A percentile compares a stretch with the other conserved stretches of the same genome.
phyloP scores from a whole-genome alignment of 2,113 vertebrate genomes.

The Miniopterus natalensis region DNA sequence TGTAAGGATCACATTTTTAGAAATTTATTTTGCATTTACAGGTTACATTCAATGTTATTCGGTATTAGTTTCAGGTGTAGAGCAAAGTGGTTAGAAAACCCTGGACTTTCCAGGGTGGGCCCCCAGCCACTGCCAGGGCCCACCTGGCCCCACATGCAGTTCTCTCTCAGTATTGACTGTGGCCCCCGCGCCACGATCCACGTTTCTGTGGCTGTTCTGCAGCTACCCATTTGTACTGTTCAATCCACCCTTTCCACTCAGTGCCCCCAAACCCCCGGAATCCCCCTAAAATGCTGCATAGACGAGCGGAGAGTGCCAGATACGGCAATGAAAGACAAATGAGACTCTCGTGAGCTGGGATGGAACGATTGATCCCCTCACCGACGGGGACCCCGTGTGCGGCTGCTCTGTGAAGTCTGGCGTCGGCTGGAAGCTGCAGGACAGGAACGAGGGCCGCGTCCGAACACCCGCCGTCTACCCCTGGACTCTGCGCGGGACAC shows the following conservation, averaged over 20 bases:
- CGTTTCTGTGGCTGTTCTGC: not conserved
- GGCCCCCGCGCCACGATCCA: not conserved
- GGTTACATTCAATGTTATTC: not conserved
- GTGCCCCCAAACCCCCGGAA: not conserved
- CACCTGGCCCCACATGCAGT: not conserved
- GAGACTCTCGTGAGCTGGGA: not conserved
- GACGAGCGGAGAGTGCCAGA: slow-evolving; percentile 11
- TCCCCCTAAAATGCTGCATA: slow-evolving; percentile 16
- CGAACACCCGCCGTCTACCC: not conserved
- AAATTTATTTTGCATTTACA: not conserved
- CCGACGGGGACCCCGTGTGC: not conserved
- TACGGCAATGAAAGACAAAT: slow-evolving; percentile 7
- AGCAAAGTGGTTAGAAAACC: not conserved
- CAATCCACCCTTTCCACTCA: not conserved
- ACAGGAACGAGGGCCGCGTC: not conserved
- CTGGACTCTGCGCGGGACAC: slow-evolving; percentile 18
- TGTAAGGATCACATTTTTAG: not conserved
- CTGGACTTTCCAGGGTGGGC: not conserved
- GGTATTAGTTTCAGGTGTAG: not conserved
- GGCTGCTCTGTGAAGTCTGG: not conserved
- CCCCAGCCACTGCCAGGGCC: not conserved
- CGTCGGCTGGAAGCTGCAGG: not conserved
- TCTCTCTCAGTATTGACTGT: not conserved
- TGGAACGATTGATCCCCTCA: not conserved
- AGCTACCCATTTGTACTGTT: not conserved